phyloP scores from a whole-genome alignment of 2,888 invertebrate genomes.

The Lasioglossum malachurum region DNA sequence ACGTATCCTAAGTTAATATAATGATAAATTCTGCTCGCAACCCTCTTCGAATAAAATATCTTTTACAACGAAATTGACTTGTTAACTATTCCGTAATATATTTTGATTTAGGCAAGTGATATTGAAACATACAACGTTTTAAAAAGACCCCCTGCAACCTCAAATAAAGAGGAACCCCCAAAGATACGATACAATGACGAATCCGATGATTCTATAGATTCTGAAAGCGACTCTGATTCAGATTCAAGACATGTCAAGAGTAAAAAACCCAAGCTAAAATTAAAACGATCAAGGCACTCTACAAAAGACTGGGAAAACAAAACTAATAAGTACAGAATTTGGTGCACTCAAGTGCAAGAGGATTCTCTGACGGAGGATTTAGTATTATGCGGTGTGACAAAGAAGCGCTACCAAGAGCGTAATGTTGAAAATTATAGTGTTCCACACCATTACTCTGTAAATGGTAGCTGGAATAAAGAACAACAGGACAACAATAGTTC shows the following conservation, averaged over 20 bases:
- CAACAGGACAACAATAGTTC: constrained; percentile 85
- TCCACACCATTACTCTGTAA: constrained; percentile 85
- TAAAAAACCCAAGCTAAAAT: constrained; percentile 87
- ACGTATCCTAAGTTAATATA: not conserved
- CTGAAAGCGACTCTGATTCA: constrained; percentile 88
- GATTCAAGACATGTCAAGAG: constrained; percentile 82
- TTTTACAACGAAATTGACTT: not conserved
- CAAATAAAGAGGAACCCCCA: constrained; percentile 68
- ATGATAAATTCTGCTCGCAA: not conserved
- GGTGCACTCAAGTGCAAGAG: constrained; percentile 91
- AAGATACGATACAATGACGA: constrained; percentile 88
- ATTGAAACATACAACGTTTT: constrained; percentile 80
- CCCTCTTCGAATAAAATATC: not conserved
- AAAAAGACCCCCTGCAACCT: constrained; percentile 77
- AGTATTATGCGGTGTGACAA: constrained; percentile 91
- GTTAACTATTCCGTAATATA: constrained; percentile 22
- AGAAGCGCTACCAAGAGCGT: constrained; percentile 87
- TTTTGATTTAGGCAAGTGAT: constrained; percentile 74
- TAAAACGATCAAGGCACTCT: constrained; percentile 82
- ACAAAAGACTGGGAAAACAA: constrained; percentile 84
- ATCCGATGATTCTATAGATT: constrained; percentile 85
- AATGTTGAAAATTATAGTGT: constrained; percentile 92
- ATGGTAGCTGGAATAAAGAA: constrained; percentile 57
- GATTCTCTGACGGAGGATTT: constrained; percentile 92
- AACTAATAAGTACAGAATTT: constrained; percentile 91